A percentile compares a stretch with the other conserved stretches of the same genome.
Conservation (phyloP, 2,888 invertebrate species). For the Dendrolimus houi region DNA sequence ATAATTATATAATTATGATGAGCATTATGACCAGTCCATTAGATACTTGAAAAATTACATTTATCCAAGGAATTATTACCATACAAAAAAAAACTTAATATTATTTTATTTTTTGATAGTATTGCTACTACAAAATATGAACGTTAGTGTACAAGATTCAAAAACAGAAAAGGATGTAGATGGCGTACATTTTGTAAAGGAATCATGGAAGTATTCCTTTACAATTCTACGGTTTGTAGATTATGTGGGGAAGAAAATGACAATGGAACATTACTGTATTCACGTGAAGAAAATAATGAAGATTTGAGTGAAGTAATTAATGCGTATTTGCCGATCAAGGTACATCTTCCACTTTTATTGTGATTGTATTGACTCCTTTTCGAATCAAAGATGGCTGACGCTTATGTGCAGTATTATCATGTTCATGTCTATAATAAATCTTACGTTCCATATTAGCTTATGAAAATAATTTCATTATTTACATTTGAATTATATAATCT, state of each 20-base stretch:
- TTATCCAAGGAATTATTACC: too few relatives aligned
- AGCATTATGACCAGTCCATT: too few relatives aligned
- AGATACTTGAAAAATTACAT: too few relatives aligned
- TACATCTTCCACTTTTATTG: slow-evolving; percentile 54
- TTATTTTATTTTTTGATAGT: too few relatives aligned
- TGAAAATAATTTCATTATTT: neutral
- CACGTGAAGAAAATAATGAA: slow-evolving; percentile 71
- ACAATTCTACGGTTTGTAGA: slow-evolving; percentile 83
- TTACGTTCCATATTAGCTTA: neutral
- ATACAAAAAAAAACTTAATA: too few relatives aligned
- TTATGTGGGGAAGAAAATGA: slow-evolving; percentile 85
- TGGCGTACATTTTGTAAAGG: slow-evolving; percentile 37
- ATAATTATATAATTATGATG: too few relatives aligned
- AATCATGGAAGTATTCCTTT: slow-evolving; percentile 73
- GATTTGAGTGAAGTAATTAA: slow-evolving; percentile 81
- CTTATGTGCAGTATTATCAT: slow-evolving; percentile 25
- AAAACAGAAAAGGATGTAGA: slow-evolving; percentile 45
- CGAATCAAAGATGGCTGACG: slow-evolving; percentile 52
- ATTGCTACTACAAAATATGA: neutral
- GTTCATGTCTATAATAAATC: slow-evolving; percentile 30
- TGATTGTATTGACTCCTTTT: slow-evolving; percentile 64
- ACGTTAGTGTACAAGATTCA: slow-evolving; percentile 7
- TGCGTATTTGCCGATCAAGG: slow-evolving; percentile 85
- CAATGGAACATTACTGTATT: slow-evolving; percentile 80
- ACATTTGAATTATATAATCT: neutral